Evolutionary conservation across 2,113 vertebrate genomes (phyloP).

Genomic region (Hylia prasina): DNA sequence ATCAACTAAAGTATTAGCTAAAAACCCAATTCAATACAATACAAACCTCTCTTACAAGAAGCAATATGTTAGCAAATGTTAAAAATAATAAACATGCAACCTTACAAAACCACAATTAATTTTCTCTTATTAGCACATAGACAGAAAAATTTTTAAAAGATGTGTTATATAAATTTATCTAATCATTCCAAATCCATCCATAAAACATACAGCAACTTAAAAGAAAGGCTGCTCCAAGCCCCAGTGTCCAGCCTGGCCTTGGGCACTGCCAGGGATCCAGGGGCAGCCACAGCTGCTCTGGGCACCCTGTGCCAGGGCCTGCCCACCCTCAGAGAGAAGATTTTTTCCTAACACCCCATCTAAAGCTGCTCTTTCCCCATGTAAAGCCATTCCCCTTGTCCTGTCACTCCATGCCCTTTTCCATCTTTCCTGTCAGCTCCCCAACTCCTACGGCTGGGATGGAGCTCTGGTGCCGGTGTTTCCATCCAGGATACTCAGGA

Average conservation of each 20-base stretch:
- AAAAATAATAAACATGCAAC: no score
- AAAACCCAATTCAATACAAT: no score
- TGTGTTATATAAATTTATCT: no score
- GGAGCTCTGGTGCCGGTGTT: neutral
- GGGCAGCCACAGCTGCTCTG: neutral
- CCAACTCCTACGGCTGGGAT: accelerated
- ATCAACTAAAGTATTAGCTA: no score
- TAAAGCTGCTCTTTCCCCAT: accelerated
- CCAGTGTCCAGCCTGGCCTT: neutral
- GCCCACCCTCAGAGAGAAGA: neutral
- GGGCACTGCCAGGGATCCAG: neutral
- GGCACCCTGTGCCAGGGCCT: neutral
- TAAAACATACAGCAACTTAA: no score
- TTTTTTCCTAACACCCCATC: neutral
- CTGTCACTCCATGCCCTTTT: neutral
- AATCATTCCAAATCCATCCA: no score
- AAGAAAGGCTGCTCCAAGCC: neutral
- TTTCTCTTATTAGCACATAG: no score
- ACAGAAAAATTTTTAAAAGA: no score
- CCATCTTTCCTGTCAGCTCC: neutral
- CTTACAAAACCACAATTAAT: no score
- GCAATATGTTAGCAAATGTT: no score
- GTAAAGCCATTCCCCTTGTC: neutral
- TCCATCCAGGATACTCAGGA: neutral
- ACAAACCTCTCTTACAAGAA: no score